Base-by-base conservation (phyloP, 2,888 invertebrate genomes). In the Flexamia atlantica region DNA sequence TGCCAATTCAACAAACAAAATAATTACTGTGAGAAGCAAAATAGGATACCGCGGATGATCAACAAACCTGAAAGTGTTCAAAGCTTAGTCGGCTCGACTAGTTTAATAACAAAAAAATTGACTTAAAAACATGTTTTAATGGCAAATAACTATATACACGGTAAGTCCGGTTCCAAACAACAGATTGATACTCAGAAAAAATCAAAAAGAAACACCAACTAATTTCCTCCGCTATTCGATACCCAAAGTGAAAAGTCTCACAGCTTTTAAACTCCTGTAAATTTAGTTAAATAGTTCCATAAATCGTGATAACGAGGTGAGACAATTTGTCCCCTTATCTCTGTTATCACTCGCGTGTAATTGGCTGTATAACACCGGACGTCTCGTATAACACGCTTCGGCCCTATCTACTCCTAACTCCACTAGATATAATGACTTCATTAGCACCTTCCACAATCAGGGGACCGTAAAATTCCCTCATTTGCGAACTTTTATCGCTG, bases 371-470 rank as follows among this genome's bases (percentile, higher is more conserved):
- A 57, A 57, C 57, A 57, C 23, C 46, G 23, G 20, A 53, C 20
- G 20, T 12, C 57, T 57, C 64, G 64, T 64, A 64, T 64, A 64
- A 64, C 64, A 64, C 64, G 30, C 28, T 25, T 20, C 53, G 23
- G 28, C 12, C 20, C 23, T 57, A 57, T 57, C 64, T 64, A 14
- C 64, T 30, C n/a, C 64, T 28, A 25, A 28, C 64, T 28, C 64
- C 64, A 25, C 68, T 42, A 42, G 46, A 46, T 76, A 76, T 76
- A 76, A 76, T 76, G 74, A 36, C 74, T 76, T 76, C 74, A 76
- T 76, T 76, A 76, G 50, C 74, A 76, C 74, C 70, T 70, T 76
- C 42, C 74, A 76, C 74, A 76, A 76, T 76, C 74, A 46, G 70
- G 46, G 3, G 28, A n/a, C 28, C 74, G 40, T 76, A 76, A 76